Percentiles rank a stretch among this genome's conserved stretches.
phyloP scores from a whole-genome alignment of 2,797 vertebrate species.

The Phrynocephalus forsythii region DNA sequence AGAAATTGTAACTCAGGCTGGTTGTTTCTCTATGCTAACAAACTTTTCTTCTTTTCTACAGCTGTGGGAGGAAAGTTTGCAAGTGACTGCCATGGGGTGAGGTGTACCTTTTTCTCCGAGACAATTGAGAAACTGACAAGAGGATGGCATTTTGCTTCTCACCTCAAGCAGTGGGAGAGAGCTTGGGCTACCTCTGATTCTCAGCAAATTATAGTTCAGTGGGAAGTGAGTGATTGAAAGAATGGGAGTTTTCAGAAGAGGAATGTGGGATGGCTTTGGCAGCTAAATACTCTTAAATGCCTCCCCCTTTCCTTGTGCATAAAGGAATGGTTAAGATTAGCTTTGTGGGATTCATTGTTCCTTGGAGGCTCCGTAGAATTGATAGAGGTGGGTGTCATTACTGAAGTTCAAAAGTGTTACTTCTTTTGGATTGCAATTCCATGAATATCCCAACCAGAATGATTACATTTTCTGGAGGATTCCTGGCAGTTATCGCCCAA shows the following conservation, averaged over 20 bases:
- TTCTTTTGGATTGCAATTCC: too few relatives aligned
- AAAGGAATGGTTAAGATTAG: neutral
- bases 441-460: neutral
- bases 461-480: neutral
- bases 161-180: too few relatives aligned
- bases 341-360: neutral
- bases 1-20: too few relatives aligned
- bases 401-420: neutral
- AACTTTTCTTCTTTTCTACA: too few relatives aligned
- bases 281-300: neutral
- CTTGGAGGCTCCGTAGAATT: neutral
- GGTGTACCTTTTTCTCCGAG: too few relatives aligned
- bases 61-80: too few relatives aligned
- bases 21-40: too few relatives aligned
- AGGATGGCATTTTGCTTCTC: too few relatives aligned
- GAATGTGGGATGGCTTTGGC: neutral
- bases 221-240: neutral
- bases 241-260: rapidly evolving
- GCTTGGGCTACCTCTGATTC: too few relatives aligned
- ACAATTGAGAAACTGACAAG: too few relatives aligned
- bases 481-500: neutral
- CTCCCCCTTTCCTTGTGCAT: too few relatives aligned
- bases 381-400: neutral
- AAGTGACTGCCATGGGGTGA: too few relatives aligned
- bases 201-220: neutral